Conservation (phyloP, 2,113 vertebrate genomes). For the Tympanuchus pallidicinctus region DNA sequence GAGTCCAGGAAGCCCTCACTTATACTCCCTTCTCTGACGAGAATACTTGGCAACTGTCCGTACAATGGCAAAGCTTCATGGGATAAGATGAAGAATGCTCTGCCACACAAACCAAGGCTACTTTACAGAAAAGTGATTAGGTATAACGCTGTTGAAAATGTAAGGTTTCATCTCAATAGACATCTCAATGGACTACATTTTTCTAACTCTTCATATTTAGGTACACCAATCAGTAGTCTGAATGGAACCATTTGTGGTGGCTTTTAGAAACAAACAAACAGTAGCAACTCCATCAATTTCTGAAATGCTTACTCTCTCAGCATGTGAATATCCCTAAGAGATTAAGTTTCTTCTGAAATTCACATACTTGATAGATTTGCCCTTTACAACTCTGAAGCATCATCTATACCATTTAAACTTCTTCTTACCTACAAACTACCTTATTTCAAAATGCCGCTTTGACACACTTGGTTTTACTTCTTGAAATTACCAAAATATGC, state of each 20-base stretch:
- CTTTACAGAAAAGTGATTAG: not conserved
- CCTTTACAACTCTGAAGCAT: not conserved
- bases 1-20: not conserved
- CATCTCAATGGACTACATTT: not conserved
- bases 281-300: not conserved
- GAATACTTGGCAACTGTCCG: not conserved
- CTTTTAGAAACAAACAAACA: not conserved
- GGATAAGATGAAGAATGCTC: not conserved
- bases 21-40: not conserved
- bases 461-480: not conserved
- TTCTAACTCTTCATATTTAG: not conserved
- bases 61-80: not conserved
- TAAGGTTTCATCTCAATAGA: not conserved
- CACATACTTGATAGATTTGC: not conserved
- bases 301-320: not conserved
- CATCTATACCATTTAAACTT: not conserved
- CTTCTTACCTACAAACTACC: not conserved
- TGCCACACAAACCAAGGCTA: not conserved
- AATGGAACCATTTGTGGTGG: not conserved
- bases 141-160: not conserved
- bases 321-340: not conserved
- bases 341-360: not conserved
- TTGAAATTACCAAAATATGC: not conserved
- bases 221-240: not conserved
- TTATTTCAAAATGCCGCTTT: not conserved